Evolutionary conservation across 2,797 vertebrate genomes (phyloP), one percentile per base, ranked within the genome.

Genomic region (Phataginus tricuspis): DNA sequence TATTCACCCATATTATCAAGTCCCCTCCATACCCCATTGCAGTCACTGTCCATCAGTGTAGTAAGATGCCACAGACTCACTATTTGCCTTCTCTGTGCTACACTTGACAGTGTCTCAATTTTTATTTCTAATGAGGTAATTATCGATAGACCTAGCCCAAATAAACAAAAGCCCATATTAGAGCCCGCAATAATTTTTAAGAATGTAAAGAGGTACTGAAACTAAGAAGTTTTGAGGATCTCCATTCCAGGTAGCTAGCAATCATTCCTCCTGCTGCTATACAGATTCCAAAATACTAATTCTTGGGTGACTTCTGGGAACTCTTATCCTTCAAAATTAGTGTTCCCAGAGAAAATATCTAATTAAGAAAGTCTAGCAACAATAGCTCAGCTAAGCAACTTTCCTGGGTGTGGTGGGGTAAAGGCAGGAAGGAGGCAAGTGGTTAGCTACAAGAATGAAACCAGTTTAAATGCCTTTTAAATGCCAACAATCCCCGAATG

Each of bases 281-380:
- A 66, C 4, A 71, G 19, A 86, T 66, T 92, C 91, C 13, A 69
- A 55, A 91, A 82, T 31, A 83, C n/a, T 71, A 78, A 91, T 53
- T 68, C 27, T 61, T 80, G 7, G 23, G 53, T 85, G 23, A 86
- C 37, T 66, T 94, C 71, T 92, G 45, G 21, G 21, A 93, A 69
- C 31, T 42, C 37, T 89, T 53, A 51, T 7, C n/a, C 72, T 90
- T 95, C 39, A 92, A 95, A 95, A 29, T 74, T n/a, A 77, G 72
- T 29, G 75, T 71, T 84, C 51, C n/a, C 74, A 89, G 51, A 83
- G 29, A 97, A 97, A 93, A 82, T 15, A 45, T 16, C 37, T 63
- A 80, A 66, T 57, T 86, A 77, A 90, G 86, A 91, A 94, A 37
- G 77, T 6, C 77, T 0, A 49, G 27, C 18, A 86, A 49, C 53